Base-by-base conservation (phyloP, 2,888 invertebrate genomes). In the Thereva unica region DNA sequence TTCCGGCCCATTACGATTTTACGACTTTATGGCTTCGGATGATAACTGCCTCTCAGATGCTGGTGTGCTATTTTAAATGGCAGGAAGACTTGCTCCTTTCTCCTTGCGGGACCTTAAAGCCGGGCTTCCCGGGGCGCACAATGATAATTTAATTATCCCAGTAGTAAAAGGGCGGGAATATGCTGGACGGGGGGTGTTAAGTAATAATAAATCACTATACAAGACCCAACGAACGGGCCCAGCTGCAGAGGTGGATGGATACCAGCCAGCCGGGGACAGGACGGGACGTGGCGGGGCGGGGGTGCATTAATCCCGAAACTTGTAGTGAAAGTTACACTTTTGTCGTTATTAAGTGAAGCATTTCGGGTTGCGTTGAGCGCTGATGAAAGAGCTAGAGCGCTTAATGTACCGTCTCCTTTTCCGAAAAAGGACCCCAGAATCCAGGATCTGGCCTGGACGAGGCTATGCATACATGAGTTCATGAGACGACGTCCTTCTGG, bases 1-100 rank as follows among this genome's bases (percentile, higher is more conserved):
- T 61, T 61, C 61, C 50, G 61, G 34, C n/a, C 61, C 61, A 61
- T 61, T 61, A 50, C 61, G 41, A 41, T 35, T 61, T 61, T 61
- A 61, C 61, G 61, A 61, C 61, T 50, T 61, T 41, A 50, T 61
- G 61, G 61, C 61, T 41, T n/a, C 50, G 41, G 50, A 61, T 50
- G 61, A 61, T 61, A 61, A 61, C 61, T 61, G 61, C 61, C 49
- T 23, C 50, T 23, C 61, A 61, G 23, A 50, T 61, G 40, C 5
- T 10, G 41, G 37, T 47, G 57, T 38, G 41, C 23, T 23, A 23
- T 23, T 23, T 23, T 23, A 23, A 23, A 23, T 23, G 23, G 23
- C 23, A 23, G 23, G 23, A 23, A 23, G 23, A 23, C 23, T 23
- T 23, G 23, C 23, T 23, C 23, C 23, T 23, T 23, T 23, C 23